phyloP scores from a whole-genome alignment of 2,113 vertebrate genomes.

The Dasyurus viverrinus region DNA sequence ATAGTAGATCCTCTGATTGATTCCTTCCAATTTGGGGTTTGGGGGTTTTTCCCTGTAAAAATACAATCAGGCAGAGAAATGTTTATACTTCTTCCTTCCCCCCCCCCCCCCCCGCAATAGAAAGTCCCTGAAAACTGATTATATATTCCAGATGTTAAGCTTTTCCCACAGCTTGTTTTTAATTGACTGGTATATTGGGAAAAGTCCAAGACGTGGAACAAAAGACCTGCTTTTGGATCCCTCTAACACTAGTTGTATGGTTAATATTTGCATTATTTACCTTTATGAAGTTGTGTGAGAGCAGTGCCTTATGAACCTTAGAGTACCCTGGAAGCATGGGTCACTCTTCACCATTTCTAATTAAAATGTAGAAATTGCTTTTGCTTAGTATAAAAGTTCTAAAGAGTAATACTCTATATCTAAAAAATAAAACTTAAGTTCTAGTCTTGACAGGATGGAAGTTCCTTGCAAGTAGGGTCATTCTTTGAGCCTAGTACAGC shows the following conservation, averaged over 20 bases:
- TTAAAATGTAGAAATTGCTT: constrained; percentile 28
- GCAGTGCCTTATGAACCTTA: background rate
- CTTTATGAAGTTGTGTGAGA: background rate
- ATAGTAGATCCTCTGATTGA: background rate
- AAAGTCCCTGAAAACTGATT: background rate
- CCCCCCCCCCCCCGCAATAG: background rate
- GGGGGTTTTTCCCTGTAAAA: background rate
- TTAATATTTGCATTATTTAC: background rate
- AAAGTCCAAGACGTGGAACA: background rate
- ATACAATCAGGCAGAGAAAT: background rate
- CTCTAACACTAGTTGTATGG: background rate
- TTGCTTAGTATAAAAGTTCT: constrained; percentile 1
- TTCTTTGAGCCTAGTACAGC: background rate
- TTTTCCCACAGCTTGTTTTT: background rate
- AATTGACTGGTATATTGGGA: background rate
- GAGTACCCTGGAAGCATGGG: background rate
- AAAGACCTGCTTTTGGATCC: background rate
- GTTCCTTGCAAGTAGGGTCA: background rate
- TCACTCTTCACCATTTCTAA: background rate
- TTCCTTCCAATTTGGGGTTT: background rate
- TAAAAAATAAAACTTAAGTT: constrained; percentile 36
- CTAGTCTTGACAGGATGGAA: constrained; percentile 2
- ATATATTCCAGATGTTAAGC: background rate
- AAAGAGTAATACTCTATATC: constrained; percentile 22
- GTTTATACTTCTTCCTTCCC: background rate